Base-by-base conservation (phyloP, 2,113 vertebrate species). In the Sinocyclocheilus anshuiensis region DNA sequence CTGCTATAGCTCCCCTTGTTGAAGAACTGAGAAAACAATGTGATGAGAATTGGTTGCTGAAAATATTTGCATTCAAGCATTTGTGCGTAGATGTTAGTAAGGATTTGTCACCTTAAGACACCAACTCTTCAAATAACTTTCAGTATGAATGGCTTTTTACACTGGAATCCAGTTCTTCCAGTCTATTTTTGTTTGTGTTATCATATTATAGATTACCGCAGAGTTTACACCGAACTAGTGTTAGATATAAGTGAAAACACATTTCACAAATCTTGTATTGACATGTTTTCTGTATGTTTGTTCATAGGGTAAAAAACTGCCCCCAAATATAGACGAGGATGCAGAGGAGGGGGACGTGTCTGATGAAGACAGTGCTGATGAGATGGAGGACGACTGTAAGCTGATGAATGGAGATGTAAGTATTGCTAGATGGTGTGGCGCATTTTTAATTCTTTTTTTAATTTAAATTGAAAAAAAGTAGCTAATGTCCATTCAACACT, bases 351-450 rank as follows among this genome's bases (percentile, higher is more conserved):
- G 98, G 0, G 98, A 99, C 45, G 98, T 99, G 81, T 99, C 98
- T 0, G 98, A 99, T 0, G 98, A 99, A 89, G 98, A 99, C 95
- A 99, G 98, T 0, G 98, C 98, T 0, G 98, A 99, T 2, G 98
- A 99, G 92, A 99, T 99, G 10, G 98, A 99, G 0, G 98, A 99
- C 0, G 98, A 99, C 90, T 99, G 96, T 87, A 99, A 99, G 89
- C 90, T 99, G 26, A 96, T 98, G 93, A 96, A 98, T 0, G 98
- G 97, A 92, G 98, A 99, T 63, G 98, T 99, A 95, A 91, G 97
- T 94, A 59, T 39, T 81, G 4, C 24, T 39, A 63, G 12, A 7
- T 75, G 22, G 39, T 48, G 20, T 6, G 42, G 45, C 2, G 10
- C 22, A n/a, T 48, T 18, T 10, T 48, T 12, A 1, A 48, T 48